A percentile compares a stretch with the other conserved stretches of the same genome.
These are phyloP conservation scores for Drosophila sulfurigaster DNA, from an alignment of 1,140 invertebrate genomes.

Conservation along the genomic window DNA sequence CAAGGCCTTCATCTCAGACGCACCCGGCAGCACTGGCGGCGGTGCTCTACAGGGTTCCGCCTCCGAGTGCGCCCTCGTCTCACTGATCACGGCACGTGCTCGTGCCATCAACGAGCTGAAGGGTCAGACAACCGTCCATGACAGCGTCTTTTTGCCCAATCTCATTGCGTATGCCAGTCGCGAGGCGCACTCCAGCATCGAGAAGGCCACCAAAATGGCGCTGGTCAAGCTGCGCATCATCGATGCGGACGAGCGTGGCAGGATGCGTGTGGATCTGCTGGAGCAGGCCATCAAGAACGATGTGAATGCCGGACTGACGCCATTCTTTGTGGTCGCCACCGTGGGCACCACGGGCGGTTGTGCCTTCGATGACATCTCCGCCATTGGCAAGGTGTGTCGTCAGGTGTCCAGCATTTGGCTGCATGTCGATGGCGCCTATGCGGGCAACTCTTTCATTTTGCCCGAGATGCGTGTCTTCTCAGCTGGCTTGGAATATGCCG, in stretches of 20 bases:
- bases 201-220: conserved; percentile 97
- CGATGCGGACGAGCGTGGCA: conserved; percentile 93
- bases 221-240: conserved; percentile 95
- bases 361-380: conserved; percentile 92
- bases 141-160: conserved; percentile 92
- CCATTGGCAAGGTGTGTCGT: conserved; percentile 92
- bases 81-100: conserved; percentile 91
- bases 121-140: conserved; percentile 84
- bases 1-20: conserved; percentile 86
- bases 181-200: conserved; percentile 96
- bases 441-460: conserved; percentile 93
- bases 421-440: conserved; percentile 93
- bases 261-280: conserved; percentile 91
- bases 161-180: conserved; percentile 93
- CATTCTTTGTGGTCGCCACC: conserved; percentile 94
- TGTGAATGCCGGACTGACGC: conserved; percentile 91
- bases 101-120: conserved; percentile 90
- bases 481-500: conserved; percentile 92
- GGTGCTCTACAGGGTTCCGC: conserved; percentile 94
- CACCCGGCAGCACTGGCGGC: conserved; percentile 88
- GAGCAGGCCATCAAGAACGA: conserved; percentile 91
- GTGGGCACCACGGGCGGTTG: conserved; percentile 93
- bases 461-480: conserved; percentile 92
- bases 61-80: conserved; percentile 94
- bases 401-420: conserved; percentile 89